phyloP scores from a whole-genome alignment of 2,113 vertebrate species.

The Agelaius tricolor region DNA sequence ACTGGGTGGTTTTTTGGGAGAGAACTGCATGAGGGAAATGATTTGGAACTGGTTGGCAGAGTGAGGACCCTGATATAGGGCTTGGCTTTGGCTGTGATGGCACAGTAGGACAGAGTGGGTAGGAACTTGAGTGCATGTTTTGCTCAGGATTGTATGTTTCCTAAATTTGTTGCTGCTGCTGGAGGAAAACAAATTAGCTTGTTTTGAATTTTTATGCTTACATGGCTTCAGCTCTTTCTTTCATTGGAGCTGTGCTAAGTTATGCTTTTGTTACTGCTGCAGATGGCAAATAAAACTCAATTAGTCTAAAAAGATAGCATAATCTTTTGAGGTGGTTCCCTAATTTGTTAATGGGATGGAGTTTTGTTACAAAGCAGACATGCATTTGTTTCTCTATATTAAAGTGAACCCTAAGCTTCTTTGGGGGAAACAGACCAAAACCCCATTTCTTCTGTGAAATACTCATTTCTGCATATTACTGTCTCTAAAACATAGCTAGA shows the following conservation, averaged over 20 bases:
- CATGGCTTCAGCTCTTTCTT: neutral
- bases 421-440: neutral
- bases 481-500: neutral
- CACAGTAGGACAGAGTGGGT: neutral
- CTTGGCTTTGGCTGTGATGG: neutral
- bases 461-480: neutral
- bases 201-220: neutral
- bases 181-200: neutral
- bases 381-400: neutral
- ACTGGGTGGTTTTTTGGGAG: neutral
- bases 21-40: neutral
- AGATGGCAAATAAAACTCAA: neutral
- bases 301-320: neutral
- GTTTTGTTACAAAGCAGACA: neutral
- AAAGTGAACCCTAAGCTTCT: neutral
- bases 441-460: neutral
- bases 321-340: neutral
- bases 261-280: neutral
- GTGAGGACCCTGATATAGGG: neutral
- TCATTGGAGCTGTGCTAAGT: neutral
- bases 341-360: neutral
- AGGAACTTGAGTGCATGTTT: neutral
- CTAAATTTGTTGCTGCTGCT: neutral
- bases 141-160: neutral
- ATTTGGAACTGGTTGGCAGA: neutral